phyloP scores from a whole-genome alignment of 2,113 vertebrate genomes.

The Salminus brasiliensis region DNA sequence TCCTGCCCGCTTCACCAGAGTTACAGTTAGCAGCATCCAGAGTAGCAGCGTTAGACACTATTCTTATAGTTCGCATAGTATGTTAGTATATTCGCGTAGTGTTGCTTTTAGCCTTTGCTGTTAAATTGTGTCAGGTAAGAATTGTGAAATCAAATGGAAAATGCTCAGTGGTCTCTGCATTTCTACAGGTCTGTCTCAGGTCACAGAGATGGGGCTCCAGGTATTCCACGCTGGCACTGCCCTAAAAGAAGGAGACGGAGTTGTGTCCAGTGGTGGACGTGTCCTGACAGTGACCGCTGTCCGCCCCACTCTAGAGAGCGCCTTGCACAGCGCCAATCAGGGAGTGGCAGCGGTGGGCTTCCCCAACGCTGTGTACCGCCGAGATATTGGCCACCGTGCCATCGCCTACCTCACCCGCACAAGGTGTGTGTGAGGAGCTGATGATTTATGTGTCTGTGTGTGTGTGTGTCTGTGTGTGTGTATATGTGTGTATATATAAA shows the following conservation, averaged over 20 bases:
- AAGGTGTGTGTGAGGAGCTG: conserved; percentile 81
- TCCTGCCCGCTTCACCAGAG: too few species aligned
- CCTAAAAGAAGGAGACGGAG: conserved; percentile 75
- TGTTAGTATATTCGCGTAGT: neutral
- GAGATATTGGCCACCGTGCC: conserved; percentile 86
- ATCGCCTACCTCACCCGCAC: conserved; percentile 80
- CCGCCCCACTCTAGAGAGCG: conserved; percentile 73
- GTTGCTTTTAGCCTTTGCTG: too few species aligned
- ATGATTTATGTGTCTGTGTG: too few species aligned
- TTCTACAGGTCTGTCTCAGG: conserved; percentile 79
- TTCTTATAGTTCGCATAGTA: too few species aligned
- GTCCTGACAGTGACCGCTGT: conserved; percentile 88
- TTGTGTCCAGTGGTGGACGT: conserved; percentile 88
- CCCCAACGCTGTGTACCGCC: conserved; percentile 83
- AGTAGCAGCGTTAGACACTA: too few species aligned
- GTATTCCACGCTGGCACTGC: conserved; percentile 93
- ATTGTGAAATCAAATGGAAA: neutral
- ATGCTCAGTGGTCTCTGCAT: neutral
- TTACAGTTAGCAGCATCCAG: too few species aligned
- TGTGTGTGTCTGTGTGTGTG: too few species aligned
- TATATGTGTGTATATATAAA: too few species aligned
- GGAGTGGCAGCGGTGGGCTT: conserved; percentile 82
- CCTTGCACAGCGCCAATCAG: conserved; percentile 81
- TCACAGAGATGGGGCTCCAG: conserved; percentile 80
- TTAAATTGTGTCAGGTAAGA: too few species aligned